A percentile compares a stretch with the other conserved stretches of the same genome.
phyloP scores from a whole-genome alignment of 2,113 vertebrate genomes.

The Thinocorus orbignyianus region DNA sequence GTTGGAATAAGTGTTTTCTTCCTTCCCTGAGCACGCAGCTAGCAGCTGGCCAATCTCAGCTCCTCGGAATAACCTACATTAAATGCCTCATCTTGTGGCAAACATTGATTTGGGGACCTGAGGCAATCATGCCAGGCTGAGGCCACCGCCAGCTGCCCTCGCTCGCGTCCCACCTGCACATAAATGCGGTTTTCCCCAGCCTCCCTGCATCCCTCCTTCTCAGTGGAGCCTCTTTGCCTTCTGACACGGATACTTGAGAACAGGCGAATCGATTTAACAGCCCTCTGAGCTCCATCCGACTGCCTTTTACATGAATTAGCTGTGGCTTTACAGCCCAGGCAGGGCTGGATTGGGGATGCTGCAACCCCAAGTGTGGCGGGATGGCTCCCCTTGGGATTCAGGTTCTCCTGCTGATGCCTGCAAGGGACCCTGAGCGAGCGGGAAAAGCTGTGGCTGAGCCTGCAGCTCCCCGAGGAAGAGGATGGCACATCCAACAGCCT shows the following conservation, averaged over 20 bases:
- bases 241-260: neutral
- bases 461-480: neutral
- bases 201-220: neutral
- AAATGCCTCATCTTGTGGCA: neutral
- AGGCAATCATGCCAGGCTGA: neutral
- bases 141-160: neutral
- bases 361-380: neutral
- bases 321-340: too few species aligned
- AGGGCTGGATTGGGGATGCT: neutral
- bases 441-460: neutral
- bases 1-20: neutral
- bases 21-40: neutral
- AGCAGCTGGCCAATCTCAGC: neutral
- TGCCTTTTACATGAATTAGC: neutral
- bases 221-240: neutral
- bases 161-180: neutral
- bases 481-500: neutral
- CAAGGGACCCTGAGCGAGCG: fast-evolving
- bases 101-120: neutral
- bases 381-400: neutral
- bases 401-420: neutral
- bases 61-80: neutral
- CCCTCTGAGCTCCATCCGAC: neutral
- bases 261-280: neutral
- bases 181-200: neutral